A percentile compares a stretch with the other conserved stretches of the same genome.
Conservation (phyloP, 2,113 vertebrate genomes). For the Pluvialis apricaria region DNA sequence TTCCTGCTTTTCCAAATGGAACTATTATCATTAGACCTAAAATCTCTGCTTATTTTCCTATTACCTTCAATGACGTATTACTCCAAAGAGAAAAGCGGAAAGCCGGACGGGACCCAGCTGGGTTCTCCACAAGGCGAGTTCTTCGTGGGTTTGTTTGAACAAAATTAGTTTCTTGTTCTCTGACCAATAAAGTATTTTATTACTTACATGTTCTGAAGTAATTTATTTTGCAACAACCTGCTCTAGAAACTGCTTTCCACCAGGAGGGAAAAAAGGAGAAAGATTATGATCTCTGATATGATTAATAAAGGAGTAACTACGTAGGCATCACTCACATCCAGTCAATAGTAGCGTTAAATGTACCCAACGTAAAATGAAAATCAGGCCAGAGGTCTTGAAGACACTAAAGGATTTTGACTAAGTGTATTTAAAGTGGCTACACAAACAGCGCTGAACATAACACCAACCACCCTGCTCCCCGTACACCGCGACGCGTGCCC, state of each 20-base stretch:
- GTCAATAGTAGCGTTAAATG: background rate
- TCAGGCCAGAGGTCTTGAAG: background rate
- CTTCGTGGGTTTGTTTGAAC: background rate
- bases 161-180: background rate
- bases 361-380: background rate
- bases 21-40: slow-evolving; percentile 20
- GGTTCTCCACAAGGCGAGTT: background rate
- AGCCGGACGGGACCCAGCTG: background rate
- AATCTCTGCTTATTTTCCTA: slow-evolving; percentile 6
- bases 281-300: background rate
- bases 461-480: background rate
- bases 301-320: background rate
- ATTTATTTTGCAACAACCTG: background rate
- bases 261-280: no score
- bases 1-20: slow-evolving; percentile 35
- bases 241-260: background rate
- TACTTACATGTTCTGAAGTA: background rate
- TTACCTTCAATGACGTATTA: background rate
- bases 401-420: background rate
- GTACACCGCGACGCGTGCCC: rapidly evolving
- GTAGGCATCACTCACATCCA: background rate
- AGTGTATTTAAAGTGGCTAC: background rate
- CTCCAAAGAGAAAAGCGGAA: background rate
- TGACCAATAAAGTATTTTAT: background rate
- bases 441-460: background rate